Base-by-base conservation (phyloP, 1,140 invertebrate genomes). In the Carcinoscorpius rotundicauda region DNA sequence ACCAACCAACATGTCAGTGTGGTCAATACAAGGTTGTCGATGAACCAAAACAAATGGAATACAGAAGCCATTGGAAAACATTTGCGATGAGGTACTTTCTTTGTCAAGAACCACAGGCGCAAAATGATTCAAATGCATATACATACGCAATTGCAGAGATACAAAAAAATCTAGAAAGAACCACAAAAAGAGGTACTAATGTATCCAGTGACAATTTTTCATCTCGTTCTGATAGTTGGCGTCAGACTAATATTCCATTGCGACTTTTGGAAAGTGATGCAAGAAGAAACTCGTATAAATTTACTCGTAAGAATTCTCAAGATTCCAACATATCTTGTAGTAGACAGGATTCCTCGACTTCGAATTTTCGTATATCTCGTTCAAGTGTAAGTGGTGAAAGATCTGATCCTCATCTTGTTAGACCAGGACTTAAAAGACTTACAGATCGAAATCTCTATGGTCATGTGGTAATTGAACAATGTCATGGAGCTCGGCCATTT, bases 181-280 rank as follows among this genome's bases (percentile, higher is more conserved):
- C 29, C 29, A 29, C 29, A 29, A 29, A 29, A 29, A 29, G 29
- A 29, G 29, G 29, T 29, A 2, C 0, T 29, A 29, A 29, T 29
- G 29, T 29, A 29, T 29, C 29, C 29, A 29, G 29, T 29, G 29
- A 29, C 29, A 29, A 29, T 29, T 29, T 29, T 29, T 29, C 29
- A 29, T 29, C 29, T 29, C 29, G 29, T 29, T 29, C 29, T 29
- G 29, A 29, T 29, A 29, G 29, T 29, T 29, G 29, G 29, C 29
- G 29, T 29, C 29, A 29, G 29, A 29, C 29, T 29, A 29, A 29
- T 29, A 67, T 68, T 49, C 59, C 60, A 52, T 58, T 68, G 49
- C 55, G 73, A 52, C 53, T 72, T 6, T 58, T 89, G 9, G 87
- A 89, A 71, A 86, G 87, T 71, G 63, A 60, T 10, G 58, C 51